Base-by-base conservation (phyloP, 2,113 vertebrate species). In the Pedetes capensis region DNA sequence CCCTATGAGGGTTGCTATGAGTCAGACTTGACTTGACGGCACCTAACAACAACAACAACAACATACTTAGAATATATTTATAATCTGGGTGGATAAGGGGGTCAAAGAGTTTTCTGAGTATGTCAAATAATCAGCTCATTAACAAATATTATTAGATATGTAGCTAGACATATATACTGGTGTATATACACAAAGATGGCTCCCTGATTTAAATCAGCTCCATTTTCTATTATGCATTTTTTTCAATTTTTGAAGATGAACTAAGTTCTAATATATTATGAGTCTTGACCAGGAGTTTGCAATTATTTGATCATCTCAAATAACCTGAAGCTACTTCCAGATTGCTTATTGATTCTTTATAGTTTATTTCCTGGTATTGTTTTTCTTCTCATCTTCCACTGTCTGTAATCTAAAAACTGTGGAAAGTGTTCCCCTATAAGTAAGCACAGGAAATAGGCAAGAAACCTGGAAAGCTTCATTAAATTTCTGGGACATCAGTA, bases 321-420 rank as follows among this genome's bases (percentile, higher is more conserved):
- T 79, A 90, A 79, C 75, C 71, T 81, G 53, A 91, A 94, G 44
- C 57, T 91, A 71, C 79, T 91, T 16, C 20, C 34, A 85, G 37
- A 91, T 69, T 94, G 32, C 69, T 93, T 93, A 89, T 80, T 88
- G 61, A 74, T 89, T 96, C 42, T 2, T 79, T 64, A 61, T 83
- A 44, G 6, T 69, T 92, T 90, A 81, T 95, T 75, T 95, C 76
- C 61, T 80, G 22, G 14, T 92, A 44, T 68, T 75, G 13, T 86
- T 95, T 34, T 83, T 93, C 12, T 86, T 85, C 59, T 84, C 49
- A 4, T 88, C 25, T 53, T 59, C 55, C 14, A 72, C 11, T 47
- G 1, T 86, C 5, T 72, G 8, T 16, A 95, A 27, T 55, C n/a
- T 72, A 14, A 93, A 55, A 57, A 37, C 51, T 39, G 23, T 59